These are phyloP conservation scores for Anseranas semipalmata DNA, from an alignment of 2,113 vertebrate species.

Conservation along the genomic window DNA sequence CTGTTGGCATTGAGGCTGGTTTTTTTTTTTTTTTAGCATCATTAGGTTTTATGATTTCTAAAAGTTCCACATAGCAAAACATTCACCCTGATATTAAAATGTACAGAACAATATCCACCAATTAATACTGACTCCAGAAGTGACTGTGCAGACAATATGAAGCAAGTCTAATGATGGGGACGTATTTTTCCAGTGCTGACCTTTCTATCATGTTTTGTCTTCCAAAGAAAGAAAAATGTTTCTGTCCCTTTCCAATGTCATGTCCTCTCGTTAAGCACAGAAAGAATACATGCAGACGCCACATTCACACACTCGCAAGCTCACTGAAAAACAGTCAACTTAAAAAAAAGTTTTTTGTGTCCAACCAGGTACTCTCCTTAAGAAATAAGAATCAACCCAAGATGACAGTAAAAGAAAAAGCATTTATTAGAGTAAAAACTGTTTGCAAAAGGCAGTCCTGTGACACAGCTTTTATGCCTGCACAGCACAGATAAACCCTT, in stretches of 20 bases:
- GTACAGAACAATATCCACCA: not conserved
- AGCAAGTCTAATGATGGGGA: conserved; percentile 41
- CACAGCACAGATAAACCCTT: not conserved
- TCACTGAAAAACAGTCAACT: not conserved
- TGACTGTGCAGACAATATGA: not conserved
- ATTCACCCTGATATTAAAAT: conserved; percentile 39
- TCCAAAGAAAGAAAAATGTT: not conserved
- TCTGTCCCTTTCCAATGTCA: not conserved
- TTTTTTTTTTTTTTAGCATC: conserved; percentile 42
- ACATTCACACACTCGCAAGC: not conserved
- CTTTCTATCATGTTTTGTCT: not conserved
- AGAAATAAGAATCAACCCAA: not conserved
- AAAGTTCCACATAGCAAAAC: conserved; percentile 44
- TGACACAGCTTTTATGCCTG: not conserved
- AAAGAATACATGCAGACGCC: not conserved
- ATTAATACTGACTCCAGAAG: conserved; percentile 31
- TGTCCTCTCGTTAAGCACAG: not conserved
- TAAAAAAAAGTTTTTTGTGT: not conserved
- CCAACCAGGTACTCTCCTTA: not conserved
- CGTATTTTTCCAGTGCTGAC: not conserved
- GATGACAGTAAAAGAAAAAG: not conserved
- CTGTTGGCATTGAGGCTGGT: not conserved
- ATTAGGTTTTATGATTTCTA: conserved; percentile 64
- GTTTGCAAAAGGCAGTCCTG: not conserved
- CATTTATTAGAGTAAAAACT: not conserved